Base-by-base conservation (phyloP, 2,888 invertebrate genomes). In the Malthinus seriepunctatus region DNA sequence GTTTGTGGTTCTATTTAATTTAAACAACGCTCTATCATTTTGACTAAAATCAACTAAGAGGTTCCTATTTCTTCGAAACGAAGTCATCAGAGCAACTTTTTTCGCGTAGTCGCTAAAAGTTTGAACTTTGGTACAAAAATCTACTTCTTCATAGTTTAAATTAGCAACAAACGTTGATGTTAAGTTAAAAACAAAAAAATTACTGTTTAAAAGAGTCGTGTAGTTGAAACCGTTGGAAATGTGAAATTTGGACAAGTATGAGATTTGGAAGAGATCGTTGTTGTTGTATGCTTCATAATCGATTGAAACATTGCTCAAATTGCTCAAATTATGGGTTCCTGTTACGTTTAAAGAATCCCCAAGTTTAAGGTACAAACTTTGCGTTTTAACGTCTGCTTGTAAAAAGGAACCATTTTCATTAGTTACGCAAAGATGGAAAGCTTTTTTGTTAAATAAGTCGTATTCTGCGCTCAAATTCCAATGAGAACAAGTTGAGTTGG, bases 271-370 rank as follows among this genome's bases (percentile, higher is more conserved):
- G 3, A 5, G 5, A 3, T 23, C 23, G 23, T 23, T 23, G 6
- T 48, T 39, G 6, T 38, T 14, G 12, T 31, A 10, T 5, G 54
- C 32, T n/a, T 46, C 46, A 35, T 63, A 60, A n/a, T 14, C 12
- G 33, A 57, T 8, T 2, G 56, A 60, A 37, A 63, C 55, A 47
- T 66, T 60, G 6, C 42, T 49, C n/a, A 60, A 44, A 14, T 49
- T 38, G 12, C 58, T 33, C 10, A 53, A n/a, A 9, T 47, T 32
- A 42, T 58, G 58, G 9, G 8, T 48, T 37, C 58, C 58, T n/a
- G 39, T 39, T 31, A 57, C 5, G 8, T 57, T 33, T 39, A 45
- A 31, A 3, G 1, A 11, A 8, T 51, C 12, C 8, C 46, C 38
- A n/a, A 32, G 44, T 31, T 46, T 42, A 14, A 54, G 11, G 9